Base-by-base conservation (phyloP, 2,113 vertebrate species). In the Orthonyx spaldingii region DNA sequence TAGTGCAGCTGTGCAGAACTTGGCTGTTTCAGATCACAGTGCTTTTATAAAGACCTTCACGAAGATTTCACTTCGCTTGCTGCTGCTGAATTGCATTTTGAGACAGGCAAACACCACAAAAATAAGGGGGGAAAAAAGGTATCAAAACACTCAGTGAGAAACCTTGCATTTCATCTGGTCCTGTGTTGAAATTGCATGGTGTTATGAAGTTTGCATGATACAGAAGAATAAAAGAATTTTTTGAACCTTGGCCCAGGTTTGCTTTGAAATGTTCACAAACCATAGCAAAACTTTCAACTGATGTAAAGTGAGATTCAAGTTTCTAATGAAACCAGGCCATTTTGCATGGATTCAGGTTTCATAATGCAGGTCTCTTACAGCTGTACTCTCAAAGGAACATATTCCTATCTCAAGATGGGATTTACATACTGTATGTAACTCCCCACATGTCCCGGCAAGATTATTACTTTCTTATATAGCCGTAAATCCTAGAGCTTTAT, bases 351-450 rank as follows among this genome's bases (percentile, higher is more conserved):
- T 93, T 96, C 95, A 92, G 79, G 83, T 94, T 96, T 96, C 90
- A 96, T 94, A 95, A 92, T 75, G 72, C 94, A 96, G 90, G 93
- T 93, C 88, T 96, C 90, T 96, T 84, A 86, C 88, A 93, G 87
- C 94, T 93, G 69, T 90, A 94, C 71, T 96, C 93, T 96, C 96
- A 95, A 87, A 96, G 93, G 93, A 97, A 93, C 89, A 78, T 95
- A 94, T 86, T 94, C 79, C 90, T 94, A 94, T 97, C 96, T 94
- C 94, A 90, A 93, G 93, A 96, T 95, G 72, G 96, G 93, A 96
- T 97, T 97, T 97, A 96, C 96, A 96, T 97, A 96, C 85, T 92
- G 83, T 96, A 94, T 95, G 90, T 75, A 97, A 90, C 90, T 96
- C 83, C 90, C 65, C 88, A 96, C 94, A 95, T 90, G 96, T 94